Evolutionary conservation across 2,113 vertebrate genomes (phyloP).

Genomic region (Rhinopomastus cyanomelas): DNA sequence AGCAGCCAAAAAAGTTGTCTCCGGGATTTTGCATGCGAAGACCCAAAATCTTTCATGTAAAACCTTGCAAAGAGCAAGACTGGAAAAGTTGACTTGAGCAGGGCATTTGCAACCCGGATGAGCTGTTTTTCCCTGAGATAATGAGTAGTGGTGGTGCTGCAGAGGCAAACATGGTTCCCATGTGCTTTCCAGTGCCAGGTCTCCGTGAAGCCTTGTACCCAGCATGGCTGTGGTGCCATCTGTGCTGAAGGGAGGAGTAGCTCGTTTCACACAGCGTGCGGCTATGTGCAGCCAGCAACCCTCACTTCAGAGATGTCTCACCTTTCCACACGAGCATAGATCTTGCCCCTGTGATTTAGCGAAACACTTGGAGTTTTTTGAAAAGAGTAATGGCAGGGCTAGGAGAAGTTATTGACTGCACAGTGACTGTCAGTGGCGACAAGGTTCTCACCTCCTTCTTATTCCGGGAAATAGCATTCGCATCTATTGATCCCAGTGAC

Average conservation of each 20-base stretch:
- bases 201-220: neutral
- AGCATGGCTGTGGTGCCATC: neutral
- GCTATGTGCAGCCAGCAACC: neutral
- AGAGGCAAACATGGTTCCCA: neutral
- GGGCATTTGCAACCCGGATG: neutral
- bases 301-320: neutral
- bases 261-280: neutral
- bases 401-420: neutral
- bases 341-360: neutral
- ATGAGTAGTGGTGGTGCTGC: neutral
- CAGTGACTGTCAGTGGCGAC: neutral
- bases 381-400: neutral
- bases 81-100: neutral
- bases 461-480: conserved; percentile 86
- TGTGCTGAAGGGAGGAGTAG: too few relatives aligned
- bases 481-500: conserved; percentile 85
- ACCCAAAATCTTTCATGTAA: too few relatives aligned
- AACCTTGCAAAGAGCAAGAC: neutral
- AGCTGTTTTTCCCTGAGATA: neutral
- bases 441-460: conserved; percentile 84
- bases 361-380: neutral
- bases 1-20: neutral
- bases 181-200: neutral
- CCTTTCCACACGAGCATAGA: neutral
- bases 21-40: neutral